A percentile compares a stretch with the other conserved stretches of the same genome.
These are phyloP conservation scores for Atethmia centrago DNA, from an alignment of 2,888 invertebrate genomes.

Conservation along the genomic window DNA sequence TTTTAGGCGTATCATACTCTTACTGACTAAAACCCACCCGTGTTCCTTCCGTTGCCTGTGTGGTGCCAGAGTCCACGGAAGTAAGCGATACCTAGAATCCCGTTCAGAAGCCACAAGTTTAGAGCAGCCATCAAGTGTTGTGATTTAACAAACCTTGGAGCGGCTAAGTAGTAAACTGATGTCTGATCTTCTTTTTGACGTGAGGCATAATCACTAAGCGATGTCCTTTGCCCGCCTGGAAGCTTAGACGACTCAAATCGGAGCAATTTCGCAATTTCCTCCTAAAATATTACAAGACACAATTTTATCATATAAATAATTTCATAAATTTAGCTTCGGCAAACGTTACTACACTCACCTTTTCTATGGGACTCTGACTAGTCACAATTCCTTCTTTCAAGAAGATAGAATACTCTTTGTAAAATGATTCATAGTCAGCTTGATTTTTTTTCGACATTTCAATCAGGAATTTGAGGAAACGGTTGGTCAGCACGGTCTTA, in stretches of 20 bases:
- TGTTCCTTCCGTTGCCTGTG: too few relatives aligned
- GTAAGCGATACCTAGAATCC: neutral
- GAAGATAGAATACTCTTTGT: constrained; percentile 97
- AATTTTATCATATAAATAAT: neutral
- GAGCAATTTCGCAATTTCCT: constrained; percentile 96
- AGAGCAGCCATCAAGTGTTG: neutral
- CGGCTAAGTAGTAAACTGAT: constrained; percentile 97
- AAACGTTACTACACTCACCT: constrained; percentile 88
- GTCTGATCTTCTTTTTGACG: constrained; percentile 95
- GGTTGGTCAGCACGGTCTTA: constrained; percentile 95
- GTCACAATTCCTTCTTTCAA: constrained; percentile 98
- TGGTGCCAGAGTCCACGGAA: too few relatives aligned
- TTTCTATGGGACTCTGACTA: constrained; percentile 94
- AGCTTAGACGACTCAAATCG: constrained; percentile 97
- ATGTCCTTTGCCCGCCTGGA: constrained; percentile 93
- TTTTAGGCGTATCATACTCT: too few relatives aligned
- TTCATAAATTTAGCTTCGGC: neutral
- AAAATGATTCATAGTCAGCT: constrained; percentile 95
- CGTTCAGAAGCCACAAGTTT: neutral
- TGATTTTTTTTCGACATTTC: constrained; percentile 96
- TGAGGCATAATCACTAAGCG: constrained; percentile 95
- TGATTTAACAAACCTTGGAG: constrained; percentile 94
- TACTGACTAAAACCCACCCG: too few relatives aligned
- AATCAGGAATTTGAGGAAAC: constrained; percentile 95
- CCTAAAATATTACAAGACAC: constrained; percentile 86